Evolutionary conservation across 37 sponge, comb jelly and placozoan species (phyloP).

Genomic region (Chondrosia reniformis): DNA sequence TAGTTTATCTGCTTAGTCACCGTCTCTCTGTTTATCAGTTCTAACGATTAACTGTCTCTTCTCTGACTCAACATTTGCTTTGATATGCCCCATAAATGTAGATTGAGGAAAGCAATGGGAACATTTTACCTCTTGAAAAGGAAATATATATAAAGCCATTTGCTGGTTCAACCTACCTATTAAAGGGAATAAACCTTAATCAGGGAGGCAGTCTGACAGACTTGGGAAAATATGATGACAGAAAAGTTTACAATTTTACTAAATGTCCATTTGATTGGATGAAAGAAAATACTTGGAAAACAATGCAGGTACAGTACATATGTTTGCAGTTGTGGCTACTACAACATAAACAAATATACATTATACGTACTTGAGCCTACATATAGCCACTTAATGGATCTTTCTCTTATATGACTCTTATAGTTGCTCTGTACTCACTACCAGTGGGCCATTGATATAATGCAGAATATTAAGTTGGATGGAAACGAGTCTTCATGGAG

Average conservation of each 20-base stretch:
- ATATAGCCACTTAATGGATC: too few relatives aligned
- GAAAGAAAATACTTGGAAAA: slow-evolving; percentile 83
- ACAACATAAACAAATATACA: too few relatives aligned
- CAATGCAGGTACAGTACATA: too few relatives aligned
- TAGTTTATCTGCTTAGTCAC: background rate
- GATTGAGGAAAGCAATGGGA: slow-evolving; percentile 63
- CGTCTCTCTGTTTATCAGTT: background rate
- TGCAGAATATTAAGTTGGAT: background rate
- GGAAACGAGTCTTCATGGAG: background rate
- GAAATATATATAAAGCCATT: slow-evolving; percentile 63
- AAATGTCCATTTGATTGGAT: slow-evolving; percentile 93
- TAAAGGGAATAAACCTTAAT: slow-evolving; percentile 36
- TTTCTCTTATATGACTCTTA: too few relatives aligned
- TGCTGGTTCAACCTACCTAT: slow-evolving; percentile 37
- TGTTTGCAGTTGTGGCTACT: too few relatives aligned
- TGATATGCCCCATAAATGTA: slow-evolving; percentile 5
- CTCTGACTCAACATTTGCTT: too few relatives aligned
- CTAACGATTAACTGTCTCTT: background rate
- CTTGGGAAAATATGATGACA: background rate
- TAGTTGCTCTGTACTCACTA: too few relatives aligned
- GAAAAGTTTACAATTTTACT: slow-evolving; percentile 33
- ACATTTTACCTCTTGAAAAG: slow-evolving; percentile 44
- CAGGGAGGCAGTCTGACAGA: background rate
- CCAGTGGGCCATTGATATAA: background rate
- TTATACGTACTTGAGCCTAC: too few relatives aligned